Base-by-base conservation (phyloP, 1,140 invertebrate species). In the Drosophila ananassae region DNA sequence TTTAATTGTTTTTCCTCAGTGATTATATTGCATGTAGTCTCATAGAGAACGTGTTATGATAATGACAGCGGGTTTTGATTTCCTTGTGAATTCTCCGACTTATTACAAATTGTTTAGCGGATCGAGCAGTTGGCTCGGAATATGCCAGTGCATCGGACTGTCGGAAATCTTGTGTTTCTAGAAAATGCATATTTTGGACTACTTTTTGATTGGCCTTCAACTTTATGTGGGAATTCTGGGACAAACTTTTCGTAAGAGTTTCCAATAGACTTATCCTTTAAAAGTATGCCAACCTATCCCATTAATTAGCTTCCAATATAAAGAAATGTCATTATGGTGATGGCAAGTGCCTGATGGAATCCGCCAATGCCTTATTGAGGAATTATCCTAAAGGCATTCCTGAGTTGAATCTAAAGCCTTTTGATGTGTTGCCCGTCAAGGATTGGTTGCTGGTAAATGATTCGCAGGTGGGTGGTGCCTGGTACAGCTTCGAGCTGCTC, bases 21-120 rank as follows among this genome's bases (percentile, higher is more conserved):
- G 46, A 30, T 44, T 44, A 8, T 44, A 17, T 7, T 12, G 17
- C n/a, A 17, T 44, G 9, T 54, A 39, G n/a, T 22, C 5, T 13
- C 22, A 50, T 50, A 17, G 24, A 47, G 51, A 83, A 83, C 79
- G 50, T 32, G 79, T 83, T 83, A 83, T 83, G 79, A 57, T 84
- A 83, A 82, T 71, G 6, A 25, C 37, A 32, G n/a, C 62, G 28
- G 25, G 25, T 48, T 75, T 75, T 21, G 28, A 59, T 59, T 75
- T 76, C 62, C 73, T 76, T 37, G 68, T 59, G 55, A 37, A 62
- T 57, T 21, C 47, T 54, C 4, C 12, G 41, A 22, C 9, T 34
- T 54, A 48, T 44, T 44, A 54, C 12, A 10, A 54, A 30, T 17
- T 28, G 34, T 56, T 66, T 52, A 55, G 25, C 61, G 37, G 12